Percentiles rank a stretch among this genome's conserved stretches.
These are phyloP conservation scores for Mycalesis mineus DNA, from an alignment of 2,888 invertebrate species.

Conservation along the genomic window DNA sequence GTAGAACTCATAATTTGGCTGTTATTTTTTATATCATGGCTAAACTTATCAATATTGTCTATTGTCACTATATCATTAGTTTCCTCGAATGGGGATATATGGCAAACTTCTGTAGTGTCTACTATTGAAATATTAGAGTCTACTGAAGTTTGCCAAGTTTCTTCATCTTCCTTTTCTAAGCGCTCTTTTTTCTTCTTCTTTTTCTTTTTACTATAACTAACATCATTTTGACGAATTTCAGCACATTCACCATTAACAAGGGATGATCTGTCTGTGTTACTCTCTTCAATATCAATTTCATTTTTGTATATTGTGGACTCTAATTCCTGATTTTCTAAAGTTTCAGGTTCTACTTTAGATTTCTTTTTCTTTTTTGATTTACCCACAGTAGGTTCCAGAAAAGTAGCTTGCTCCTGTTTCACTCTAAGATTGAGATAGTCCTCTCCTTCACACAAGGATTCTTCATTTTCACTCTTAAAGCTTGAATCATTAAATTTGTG, in stretches of 20 bases:
- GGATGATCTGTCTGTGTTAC: slow-evolving; percentile 1
- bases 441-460: slow-evolving; percentile 35
- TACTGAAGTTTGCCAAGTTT: too few species aligned
- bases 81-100: too few species aligned
- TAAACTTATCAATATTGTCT: neutral
- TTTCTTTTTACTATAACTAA: neutral
- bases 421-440: slow-evolving; percentile 44
- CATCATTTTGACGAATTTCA: neutral
- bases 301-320: neutral
- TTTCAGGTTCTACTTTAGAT: slow-evolving; percentile 20
- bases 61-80: too few species aligned
- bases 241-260: neutral
- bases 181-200: neutral
- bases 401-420: slow-evolving; percentile 48
- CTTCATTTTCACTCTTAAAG: slow-evolving; percentile 16
- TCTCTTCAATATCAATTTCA: slow-evolving; percentile 9
- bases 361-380: slow-evolving; percentile 35
- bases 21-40: neutral
- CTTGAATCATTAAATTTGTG: slow-evolving; percentile 17
- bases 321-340: slow-evolving; percentile 22
- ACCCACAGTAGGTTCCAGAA: slow-evolving; percentile 24
- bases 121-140: too few species aligned
- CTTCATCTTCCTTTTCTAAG: neutral
- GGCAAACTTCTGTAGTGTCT: too few species aligned
- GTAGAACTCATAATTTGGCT: slow-evolving; percentile 4